Conservation (phyloP, 30 jellyfish, hydroid and myxozoan species). For the Hydractinia symbiolongicarpus region DNA sequence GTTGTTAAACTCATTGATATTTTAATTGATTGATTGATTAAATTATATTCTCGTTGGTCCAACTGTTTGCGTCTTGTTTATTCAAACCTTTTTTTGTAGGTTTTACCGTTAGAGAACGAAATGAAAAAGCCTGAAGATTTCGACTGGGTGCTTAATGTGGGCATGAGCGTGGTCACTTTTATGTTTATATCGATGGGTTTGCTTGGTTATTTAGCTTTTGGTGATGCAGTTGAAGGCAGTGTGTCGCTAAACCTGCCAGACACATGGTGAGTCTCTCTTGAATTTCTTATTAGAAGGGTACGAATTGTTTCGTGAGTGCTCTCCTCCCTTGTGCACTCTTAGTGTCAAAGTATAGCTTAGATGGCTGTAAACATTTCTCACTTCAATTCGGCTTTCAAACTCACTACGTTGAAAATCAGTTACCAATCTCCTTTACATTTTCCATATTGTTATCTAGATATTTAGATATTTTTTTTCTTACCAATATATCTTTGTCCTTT, state of each 20-base stretch:
- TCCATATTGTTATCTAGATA: no score
- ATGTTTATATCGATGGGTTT: conserved; percentile 73
- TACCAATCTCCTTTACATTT: no score
- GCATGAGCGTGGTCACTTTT: conserved; percentile 87
- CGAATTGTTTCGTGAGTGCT: no score
- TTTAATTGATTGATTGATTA: background rate
- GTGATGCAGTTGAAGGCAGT: conserved; percentile 49
- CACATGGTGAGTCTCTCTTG: conserved; percentile 33
- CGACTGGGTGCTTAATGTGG: conserved; percentile 88
- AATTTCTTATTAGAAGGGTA: background rate
- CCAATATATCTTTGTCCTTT: no score
- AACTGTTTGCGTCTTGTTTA: conserved; percentile 1
- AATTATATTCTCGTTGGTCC: background rate
- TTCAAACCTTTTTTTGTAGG: conserved; percentile 38
- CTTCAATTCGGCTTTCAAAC: no score
- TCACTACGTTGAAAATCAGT: no score
- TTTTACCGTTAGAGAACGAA: conserved; percentile 90
- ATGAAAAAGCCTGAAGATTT: conserved; percentile 94
- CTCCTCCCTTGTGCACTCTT: no score
- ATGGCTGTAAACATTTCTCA: no score
- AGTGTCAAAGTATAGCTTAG: no score
- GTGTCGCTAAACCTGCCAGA: conserved; percentile 83
- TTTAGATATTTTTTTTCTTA: no score
- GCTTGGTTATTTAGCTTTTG: conserved; percentile 81
- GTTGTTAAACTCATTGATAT: background rate